A percentile compares a stretch with the other conserved stretches of the same genome.
These are phyloP conservation scores for Siniperca knerii DNA, from an alignment of 2,113 vertebrate species.

Conservation along the genomic window DNA sequence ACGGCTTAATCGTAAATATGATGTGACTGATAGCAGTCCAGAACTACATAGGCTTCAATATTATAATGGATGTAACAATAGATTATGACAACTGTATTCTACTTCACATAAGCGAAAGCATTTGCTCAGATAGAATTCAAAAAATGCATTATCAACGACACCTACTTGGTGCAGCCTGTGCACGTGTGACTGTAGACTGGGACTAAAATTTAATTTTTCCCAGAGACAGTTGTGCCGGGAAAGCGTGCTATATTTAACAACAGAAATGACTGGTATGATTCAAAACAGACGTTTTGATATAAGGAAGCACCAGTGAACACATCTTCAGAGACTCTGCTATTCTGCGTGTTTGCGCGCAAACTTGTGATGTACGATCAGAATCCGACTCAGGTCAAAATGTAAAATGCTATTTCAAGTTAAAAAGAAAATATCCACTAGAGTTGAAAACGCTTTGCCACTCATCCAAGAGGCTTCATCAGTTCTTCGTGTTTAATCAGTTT, in stretches of 20 bases:
- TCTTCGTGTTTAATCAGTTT: background rate
- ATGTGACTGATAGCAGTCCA: background rate
- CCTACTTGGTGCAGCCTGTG: slow-evolving; percentile 1
- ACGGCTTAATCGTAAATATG: background rate
- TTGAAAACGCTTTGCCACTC: background rate
- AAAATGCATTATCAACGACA: slow-evolving; percentile 4
- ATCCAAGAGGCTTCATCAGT: background rate
- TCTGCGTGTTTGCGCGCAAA: background rate
- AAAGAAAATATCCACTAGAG: background rate
- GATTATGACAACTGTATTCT: slow-evolving; percentile 19
- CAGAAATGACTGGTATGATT: slow-evolving; percentile 55
- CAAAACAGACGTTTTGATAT: slow-evolving; percentile 43
- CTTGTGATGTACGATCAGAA: background rate
- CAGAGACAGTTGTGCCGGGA: slow-evolving; percentile 39
- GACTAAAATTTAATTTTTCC: slow-evolving; percentile 38
- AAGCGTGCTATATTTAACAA: slow-evolving; percentile 58
- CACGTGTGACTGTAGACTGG: slow-evolving; percentile 14
- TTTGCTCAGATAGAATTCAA: background rate
- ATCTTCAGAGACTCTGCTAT: slow-evolving; percentile 14
- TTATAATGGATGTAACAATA: slow-evolving; percentile 3
- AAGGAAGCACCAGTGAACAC: slow-evolving; percentile 17
- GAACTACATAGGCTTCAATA: background rate
- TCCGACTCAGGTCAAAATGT: background rate
- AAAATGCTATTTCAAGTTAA: background rate
- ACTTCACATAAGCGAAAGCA: background rate